phyloP scores from a whole-genome alignment of 2,888 invertebrate species.

The Platerodrilus igneus region DNA sequence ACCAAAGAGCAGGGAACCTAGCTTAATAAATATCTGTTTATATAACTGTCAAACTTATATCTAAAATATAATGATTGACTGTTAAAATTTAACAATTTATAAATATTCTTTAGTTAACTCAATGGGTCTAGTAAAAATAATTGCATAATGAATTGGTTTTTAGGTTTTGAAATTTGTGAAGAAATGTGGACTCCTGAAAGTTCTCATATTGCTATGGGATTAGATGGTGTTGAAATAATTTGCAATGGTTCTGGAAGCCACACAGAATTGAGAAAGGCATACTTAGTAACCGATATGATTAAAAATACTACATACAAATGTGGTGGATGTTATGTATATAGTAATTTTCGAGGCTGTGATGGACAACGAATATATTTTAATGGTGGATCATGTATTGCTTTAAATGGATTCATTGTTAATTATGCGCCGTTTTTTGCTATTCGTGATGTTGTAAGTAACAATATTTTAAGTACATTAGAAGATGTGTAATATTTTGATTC shows the following conservation, averaged over 20 bases:
- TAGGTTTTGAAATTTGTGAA: constrained; percentile 92
- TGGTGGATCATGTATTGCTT: constrained; percentile 85
- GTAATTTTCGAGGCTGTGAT: constrained; percentile 94
- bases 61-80: too few relatives aligned
- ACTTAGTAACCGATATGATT: constrained; percentile 83
- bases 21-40: too few relatives aligned
- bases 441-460: constrained; percentile 77
- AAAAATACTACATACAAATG: constrained; percentile 88
- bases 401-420: constrained; percentile 86
- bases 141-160: constrained; percentile 14
- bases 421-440: constrained; percentile 83
- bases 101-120: too few relatives aligned
- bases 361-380: constrained; percentile 94
- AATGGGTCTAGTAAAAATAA: too few relatives aligned
- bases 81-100: too few relatives aligned
- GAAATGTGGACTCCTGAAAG: constrained; percentile 94
- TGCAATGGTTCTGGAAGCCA: constrained; percentile 90
- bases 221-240: constrained; percentile 94
- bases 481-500: too few relatives aligned
- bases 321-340: constrained; percentile 93
- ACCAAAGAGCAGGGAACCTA: too few relatives aligned
- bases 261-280: constrained; percentile 89
- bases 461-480: too few relatives aligned
- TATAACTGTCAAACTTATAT: too few relatives aligned
- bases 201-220: constrained; percentile 77